Evolutionary conservation across 2,888 invertebrate genomes (phyloP), one percentile per base, ranked within the genome.

Genomic region (Allygus modestus): DNA sequence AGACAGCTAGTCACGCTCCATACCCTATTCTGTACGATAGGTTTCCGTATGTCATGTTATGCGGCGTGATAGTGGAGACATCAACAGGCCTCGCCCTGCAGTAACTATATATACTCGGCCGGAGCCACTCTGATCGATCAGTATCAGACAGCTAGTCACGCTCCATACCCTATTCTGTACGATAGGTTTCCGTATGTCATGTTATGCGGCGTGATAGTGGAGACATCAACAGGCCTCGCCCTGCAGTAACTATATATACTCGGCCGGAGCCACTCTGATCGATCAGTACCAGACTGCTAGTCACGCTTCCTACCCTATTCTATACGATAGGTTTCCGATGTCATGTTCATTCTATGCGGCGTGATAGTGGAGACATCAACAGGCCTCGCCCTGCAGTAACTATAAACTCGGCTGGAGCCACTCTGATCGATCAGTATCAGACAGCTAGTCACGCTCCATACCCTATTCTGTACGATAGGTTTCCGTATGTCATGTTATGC

Each of bases 361-460:
- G 46, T 46, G 11, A 46, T 46, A 12, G 46, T 46, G 46, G n/a
- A 12, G 1, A 12, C 46, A 46, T 12, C 17, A 17, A 46, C 46
- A 2, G n/a, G 23, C 23, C 9, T 58, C 58, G 58, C 58, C 58
- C 12, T 58, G 58, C 58, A 58, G 58, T 58, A 23, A 58, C 58
- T 23, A 58, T 58, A 58, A 58, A 20, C 23, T 23, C 20, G 20
- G 23, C 58, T 12, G 23, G 58, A 58, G 58, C 58, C 58, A 12
- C 58, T 7, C n/a, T 2, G 7, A 23, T 58, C 23, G 58, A 58
- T 58, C 20, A 1, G 1, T 58, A 20, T 20, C 51, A 5, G 15
- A 11, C 58, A 4, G 23, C 20, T n/a, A 23, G 46, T 46, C 46
- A 46, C 46, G 46, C 7, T 58, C 23, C 58, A 2, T 58, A 58